Evolutionary conservation across 1,140 invertebrate genomes (phyloP), one percentile per base, ranked within the genome.

Genomic region (Mercenaria mercenaria): DNA sequence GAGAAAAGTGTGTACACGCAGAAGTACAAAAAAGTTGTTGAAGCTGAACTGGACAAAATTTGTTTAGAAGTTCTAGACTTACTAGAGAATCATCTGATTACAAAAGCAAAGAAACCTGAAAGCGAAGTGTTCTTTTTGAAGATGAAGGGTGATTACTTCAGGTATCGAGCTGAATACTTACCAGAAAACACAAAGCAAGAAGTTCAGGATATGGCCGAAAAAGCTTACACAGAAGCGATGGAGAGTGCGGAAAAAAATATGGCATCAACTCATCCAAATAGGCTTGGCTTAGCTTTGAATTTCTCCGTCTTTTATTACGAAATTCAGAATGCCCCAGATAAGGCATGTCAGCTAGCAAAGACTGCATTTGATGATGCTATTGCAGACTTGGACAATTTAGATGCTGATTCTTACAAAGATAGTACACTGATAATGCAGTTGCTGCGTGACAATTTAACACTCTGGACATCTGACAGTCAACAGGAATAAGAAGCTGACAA

Each of bases 241-340:
- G 99, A 99, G 97, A 99, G 99, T 97, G 99, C 99, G 97, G 99
- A 99, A 97, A 97, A 98, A 94, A 99, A 99, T 97, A 99, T 99
- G 98, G 98, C 98, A 96, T 98, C 99, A 94, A 99, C 99, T 96
- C 99, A 99, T 97, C 99, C 99, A 94, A 99, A 99, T 96, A 97
- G 99, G 97, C 97, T 99, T 97, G 99, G 99, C 96, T 97, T 99
- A 96, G 99, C 99, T 94, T 98, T 99, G 96, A 99, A 99, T 97
- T 99, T 99, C 97, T 99, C 99, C 95, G 99, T 99, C 96, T 99
- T 99, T 97, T 99, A 99, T 97, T 99, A 99, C 97, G 99, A 99
- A 97, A 99, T 99, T 96, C 97, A 99, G 96, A 99, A 99, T 97
- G 98, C 98, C 96, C 99, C 99, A 96, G 99, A 99, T 96, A 99